Evolutionary conservation across 2,888 invertebrate genomes (phyloP).

Genomic region (Lepas anatifera): DNA sequence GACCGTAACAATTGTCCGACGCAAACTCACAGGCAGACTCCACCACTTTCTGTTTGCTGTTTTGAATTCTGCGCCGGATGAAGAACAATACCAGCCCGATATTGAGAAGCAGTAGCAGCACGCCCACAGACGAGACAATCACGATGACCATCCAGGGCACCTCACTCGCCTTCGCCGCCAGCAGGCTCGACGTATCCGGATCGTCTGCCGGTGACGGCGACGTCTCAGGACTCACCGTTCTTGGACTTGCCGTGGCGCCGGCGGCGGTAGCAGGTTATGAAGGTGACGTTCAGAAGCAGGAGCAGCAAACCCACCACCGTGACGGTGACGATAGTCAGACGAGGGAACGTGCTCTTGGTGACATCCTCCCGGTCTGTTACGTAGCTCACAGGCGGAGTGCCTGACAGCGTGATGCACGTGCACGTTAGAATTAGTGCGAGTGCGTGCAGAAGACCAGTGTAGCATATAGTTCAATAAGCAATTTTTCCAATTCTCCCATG

Average conservation of each 20-base stretch:
- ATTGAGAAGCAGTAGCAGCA: slow-evolving; percentile 37
- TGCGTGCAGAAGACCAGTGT: too few relatives aligned
- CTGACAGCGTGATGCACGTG: too few relatives aligned
- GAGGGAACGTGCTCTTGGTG: slow-evolving; percentile 48
- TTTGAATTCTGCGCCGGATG: slow-evolving; percentile 28
- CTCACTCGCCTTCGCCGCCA: slow-evolving; percentile 54
- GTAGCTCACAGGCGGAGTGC: background rate
- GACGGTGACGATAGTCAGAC: background rate
- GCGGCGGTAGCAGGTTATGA: slow-evolving; percentile 70
- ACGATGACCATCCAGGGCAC: slow-evolving; percentile 80
- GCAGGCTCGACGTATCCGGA: background rate
- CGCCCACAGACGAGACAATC: slow-evolving; percentile 64
- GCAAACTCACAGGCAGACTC: background rate
- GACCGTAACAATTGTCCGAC: background rate
- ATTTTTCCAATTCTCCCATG: too few relatives aligned
- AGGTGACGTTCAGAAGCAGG: slow-evolving; percentile 67
- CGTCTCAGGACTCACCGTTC: background rate
- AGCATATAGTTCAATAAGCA: too few relatives aligned
- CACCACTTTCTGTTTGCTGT: background rate
- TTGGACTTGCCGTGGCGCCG: slow-evolving; percentile 41
- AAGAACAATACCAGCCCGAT: slow-evolving; percentile 38
- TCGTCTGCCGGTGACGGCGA: background rate
- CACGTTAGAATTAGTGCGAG: too few relatives aligned
- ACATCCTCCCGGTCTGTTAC: background rate
- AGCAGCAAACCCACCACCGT: slow-evolving; percentile 42